Conservation (phyloP, 1,140 invertebrate genomes). For the Leptonema lineaticorne region DNA sequence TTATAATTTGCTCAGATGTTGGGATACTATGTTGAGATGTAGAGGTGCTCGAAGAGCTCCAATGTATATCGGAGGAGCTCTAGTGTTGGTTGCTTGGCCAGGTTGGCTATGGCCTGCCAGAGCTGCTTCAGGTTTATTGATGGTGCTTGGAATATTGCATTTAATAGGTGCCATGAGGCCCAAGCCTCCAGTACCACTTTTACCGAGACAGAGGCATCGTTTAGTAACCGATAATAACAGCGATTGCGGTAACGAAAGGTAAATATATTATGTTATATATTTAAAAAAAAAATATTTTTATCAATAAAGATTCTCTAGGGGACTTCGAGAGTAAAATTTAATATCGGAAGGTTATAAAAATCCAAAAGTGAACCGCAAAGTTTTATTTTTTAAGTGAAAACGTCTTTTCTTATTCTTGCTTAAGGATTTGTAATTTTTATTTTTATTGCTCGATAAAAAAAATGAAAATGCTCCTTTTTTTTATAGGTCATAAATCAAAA, state of each 20-base stretch:
- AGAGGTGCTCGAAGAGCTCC: slow-evolving; percentile 25
- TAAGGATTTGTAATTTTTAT: no score
- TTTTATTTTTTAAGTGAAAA: no score
- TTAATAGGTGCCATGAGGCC: background rate
- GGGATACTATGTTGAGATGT: slow-evolving; percentile 34
- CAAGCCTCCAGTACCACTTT: slow-evolving; percentile 23
- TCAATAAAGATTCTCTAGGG: no score
- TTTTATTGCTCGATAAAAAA: no score
- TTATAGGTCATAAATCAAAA: no score
- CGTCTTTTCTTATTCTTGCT: no score
- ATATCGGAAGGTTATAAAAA: no score
- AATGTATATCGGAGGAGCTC: slow-evolving; percentile 19
- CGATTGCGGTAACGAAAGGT: slow-evolving; percentile 38
- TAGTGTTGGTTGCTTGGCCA: slow-evolving; percentile 31
- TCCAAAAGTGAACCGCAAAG: no score
- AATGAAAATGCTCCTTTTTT: no score
- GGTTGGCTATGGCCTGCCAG: slow-evolving; percentile 35
- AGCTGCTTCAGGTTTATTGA: slow-evolving; percentile 26
- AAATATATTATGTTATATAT: no score
- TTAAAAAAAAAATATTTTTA: no score
- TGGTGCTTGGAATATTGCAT: slow-evolving; percentile 28
- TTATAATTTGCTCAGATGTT: slow-evolving; percentile 26
- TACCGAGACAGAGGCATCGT: slow-evolving; percentile 36
- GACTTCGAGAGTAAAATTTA: no score
- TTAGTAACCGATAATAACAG: slow-evolving; percentile 33